phyloP scores from a whole-genome alignment of 2,888 invertebrate species.

The Zygaena filipendulae region DNA sequence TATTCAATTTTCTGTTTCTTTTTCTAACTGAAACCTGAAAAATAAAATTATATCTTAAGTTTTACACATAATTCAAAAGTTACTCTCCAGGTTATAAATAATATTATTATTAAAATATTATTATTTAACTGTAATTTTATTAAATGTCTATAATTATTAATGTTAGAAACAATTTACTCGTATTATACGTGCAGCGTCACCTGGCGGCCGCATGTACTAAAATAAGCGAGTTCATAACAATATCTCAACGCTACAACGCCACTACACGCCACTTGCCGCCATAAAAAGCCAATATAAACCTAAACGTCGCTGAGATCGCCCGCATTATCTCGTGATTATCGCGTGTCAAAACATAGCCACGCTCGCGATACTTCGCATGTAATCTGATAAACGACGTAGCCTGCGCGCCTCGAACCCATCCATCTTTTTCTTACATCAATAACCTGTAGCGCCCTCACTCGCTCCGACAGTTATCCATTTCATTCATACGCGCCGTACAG shows the following conservation, averaged over 20 bases:
- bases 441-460: conserved; percentile 28
- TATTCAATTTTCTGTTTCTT: too few species aligned
- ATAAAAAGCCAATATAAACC: conserved; percentile 67
- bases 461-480: conserved; percentile 56
- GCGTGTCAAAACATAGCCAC: conserved; percentile 71
- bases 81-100: too few species aligned
- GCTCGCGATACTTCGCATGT: conserved; percentile 70
- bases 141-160: too few species aligned
- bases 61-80: too few species aligned
- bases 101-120: too few species aligned
- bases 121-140: too few species aligned
- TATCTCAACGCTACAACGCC: conserved; percentile 29
- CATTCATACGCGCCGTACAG: conserved; percentile 70
- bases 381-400: conserved; percentile 72
- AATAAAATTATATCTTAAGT: too few species aligned
- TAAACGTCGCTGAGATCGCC: conserved; percentile 63
- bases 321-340: conserved; percentile 70
- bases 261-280: conserved; percentile 36
- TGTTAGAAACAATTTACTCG: too few species aligned
- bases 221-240: conserved; percentile 27
- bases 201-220: conserved; percentile 33
- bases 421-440: conserved; percentile 30
- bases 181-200: conserved; percentile 24
- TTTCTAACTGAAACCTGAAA: too few species aligned
- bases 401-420: conserved; percentile 42